Evolutionary conservation across 1,140 invertebrate species (phyloP), one percentile per base, ranked within the genome.

Genomic region (Plodia interpunctella): DNA sequence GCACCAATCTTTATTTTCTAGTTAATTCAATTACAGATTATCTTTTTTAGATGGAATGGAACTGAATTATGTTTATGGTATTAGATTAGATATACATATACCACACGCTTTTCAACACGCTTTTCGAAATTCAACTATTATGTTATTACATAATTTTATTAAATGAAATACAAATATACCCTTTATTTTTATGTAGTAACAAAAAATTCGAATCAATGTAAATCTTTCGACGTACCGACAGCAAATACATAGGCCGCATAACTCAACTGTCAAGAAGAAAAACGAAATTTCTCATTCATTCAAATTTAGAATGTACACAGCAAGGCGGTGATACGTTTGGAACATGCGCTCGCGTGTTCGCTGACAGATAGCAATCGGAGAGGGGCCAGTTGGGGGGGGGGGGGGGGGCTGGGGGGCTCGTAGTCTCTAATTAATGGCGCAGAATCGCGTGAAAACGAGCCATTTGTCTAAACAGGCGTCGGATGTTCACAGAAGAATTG

Each of bases 401-500:
- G 65, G 57, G 21, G 21, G 6, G 21, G 21, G 52, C 60, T 38
- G 51, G 50, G 63, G 64, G 68, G 73, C 67, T 70, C 75, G 76
- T 77, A 76, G 66, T 60, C 70, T 72, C 75, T 83, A 83, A 85
- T 83, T 83, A 82, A 86, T 82, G 79, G 71, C 62, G 63, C 62
- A 59, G 63, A 67, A 76, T 86, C 72, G 83, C 83, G 83, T 86
- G 83, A 62, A 73, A 76, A 72, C 74, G 69, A 70, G 67, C 74
- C 83, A 86, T 82, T 86, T 82, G 76, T 86, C 75, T 79, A 66
- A 56, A 61, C 62, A 56, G 59, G 54, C 59, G 78, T 78, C 80
- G 79, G 80, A 86, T 80, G 74, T 76, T 79, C 76, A 74, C 75
- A 76, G 78, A 81, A 81, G 79, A 82, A 78, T 80, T 76, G 79